Conservation (phyloP, 1,140 invertebrate species). For the Pogonomyrmex californicus region DNA sequence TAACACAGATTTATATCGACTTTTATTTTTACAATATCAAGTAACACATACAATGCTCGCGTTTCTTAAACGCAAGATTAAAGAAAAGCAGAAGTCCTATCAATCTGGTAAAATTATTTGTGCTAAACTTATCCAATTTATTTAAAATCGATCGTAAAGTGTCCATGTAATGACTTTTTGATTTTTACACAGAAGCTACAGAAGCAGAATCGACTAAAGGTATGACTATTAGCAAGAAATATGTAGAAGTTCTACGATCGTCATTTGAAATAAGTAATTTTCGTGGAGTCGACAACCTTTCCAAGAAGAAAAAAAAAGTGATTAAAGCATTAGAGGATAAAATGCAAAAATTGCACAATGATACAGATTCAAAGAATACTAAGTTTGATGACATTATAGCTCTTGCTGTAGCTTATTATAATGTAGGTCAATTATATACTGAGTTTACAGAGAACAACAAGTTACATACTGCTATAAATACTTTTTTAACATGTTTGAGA, state of each 20-base stretch:
- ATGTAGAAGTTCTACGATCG: neutral
- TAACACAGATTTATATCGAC: neutral
- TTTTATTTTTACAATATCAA: neutral
- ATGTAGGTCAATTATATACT: neutral
- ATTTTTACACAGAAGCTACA: neutral
- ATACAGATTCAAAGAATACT: neutral
- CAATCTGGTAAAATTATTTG: neutral
- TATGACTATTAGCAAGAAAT: neutral
- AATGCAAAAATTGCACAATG: neutral
- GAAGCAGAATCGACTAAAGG: neutral
- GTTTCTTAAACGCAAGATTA: neutral
- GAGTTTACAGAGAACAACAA: neutral
- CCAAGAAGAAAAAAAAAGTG: neutral
- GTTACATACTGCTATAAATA: neutral
- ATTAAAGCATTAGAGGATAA: neutral
- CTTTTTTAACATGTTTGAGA: neutral
- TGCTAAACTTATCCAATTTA: neutral
- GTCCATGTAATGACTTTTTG: neutral
- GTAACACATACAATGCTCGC: neutral
- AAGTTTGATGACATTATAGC: neutral
- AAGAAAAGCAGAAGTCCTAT: neutral
- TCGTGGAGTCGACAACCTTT: neutral
- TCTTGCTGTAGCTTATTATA: neutral
- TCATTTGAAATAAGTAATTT: neutral
- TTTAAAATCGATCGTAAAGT: neutral